Evolutionary conservation across 2,113 vertebrate species (phyloP).

Genomic region (Scophthalmus maximus): DNA sequence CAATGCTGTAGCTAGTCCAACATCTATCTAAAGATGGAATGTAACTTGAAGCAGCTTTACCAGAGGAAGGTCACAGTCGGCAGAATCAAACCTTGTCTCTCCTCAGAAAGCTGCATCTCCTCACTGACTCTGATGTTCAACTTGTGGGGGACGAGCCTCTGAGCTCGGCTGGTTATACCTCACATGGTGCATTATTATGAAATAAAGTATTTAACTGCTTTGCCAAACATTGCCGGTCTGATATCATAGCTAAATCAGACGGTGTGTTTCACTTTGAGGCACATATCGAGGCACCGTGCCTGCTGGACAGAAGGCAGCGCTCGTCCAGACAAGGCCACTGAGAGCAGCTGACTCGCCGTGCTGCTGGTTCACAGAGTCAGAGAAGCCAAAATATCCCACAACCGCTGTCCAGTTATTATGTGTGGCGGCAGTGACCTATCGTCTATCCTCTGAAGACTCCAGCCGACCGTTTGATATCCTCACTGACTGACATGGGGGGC

Average conservation of each 20-base stretch:
- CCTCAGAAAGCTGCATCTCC: conserved; percentile 28
- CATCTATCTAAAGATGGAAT: background rate
- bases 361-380: conserved; percentile 7
- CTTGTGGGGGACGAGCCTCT: conserved; percentile 21
- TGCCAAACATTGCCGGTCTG: conserved; percentile 60
- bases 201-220: conserved; percentile 36
- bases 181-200: conserved; percentile 38
- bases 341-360: conserved; percentile 41
- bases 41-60: conserved; percentile 46
- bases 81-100: conserved; percentile 20
- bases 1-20: background rate
- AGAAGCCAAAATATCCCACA: conserved; percentile 53
- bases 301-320: conserved; percentile 28
- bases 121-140: conserved; percentile 33
- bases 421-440: conserved; percentile 26
- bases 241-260: conserved; percentile 66
- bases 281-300: conserved; percentile 41
- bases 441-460: conserved; percentile 32
- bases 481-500: conserved; percentile 48
- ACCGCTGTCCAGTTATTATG: conserved; percentile 19
- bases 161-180: conserved; percentile 35
- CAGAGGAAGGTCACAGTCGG: conserved; percentile 11
- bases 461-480: conserved; percentile 23
- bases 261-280: conserved; percentile 37
- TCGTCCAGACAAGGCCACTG: conserved; percentile 23